phyloP scores from a whole-genome alignment of 1,140 invertebrate genomes.

The Phocides pigmalion region DNA sequence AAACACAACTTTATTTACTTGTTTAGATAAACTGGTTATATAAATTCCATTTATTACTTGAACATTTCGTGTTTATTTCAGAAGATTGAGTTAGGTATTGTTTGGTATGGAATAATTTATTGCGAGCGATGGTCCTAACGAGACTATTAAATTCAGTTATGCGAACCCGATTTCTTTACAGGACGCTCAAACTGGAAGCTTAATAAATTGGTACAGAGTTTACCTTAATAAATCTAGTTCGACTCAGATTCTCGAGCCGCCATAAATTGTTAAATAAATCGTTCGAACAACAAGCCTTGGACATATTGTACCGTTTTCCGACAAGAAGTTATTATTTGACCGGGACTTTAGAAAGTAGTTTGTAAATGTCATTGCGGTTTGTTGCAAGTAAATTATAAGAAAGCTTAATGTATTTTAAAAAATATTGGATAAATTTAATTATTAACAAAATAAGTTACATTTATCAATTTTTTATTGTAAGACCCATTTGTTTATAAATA shows the following conservation, averaged over 20 bases:
- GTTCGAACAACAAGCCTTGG: constrained; percentile 50
- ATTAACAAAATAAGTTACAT: no score
- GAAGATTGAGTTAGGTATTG: constrained; percentile 25
- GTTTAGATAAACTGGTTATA: no score
- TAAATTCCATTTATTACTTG: constrained; percentile 6
- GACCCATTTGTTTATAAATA: no score
- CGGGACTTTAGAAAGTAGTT: constrained; percentile 23
- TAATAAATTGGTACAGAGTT: constrained; percentile 69
- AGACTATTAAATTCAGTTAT: constrained; percentile 53
- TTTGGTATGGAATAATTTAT: constrained; percentile 31
- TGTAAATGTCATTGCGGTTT: constrained; percentile 1
- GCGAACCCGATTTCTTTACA: constrained; percentile 53
- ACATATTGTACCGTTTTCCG: constrained; percentile 39
- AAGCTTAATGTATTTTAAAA: no score
- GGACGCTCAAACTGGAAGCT: constrained; percentile 45
- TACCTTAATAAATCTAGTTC: constrained; percentile 74
- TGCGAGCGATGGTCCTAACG: constrained; percentile 34
- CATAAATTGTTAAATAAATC: constrained; percentile 78
- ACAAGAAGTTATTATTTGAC: constrained; percentile 46
- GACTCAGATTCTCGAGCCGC: constrained; percentile 66
- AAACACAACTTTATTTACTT: no score
- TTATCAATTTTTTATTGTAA: no score
- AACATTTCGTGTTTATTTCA: constrained; percentile 2
- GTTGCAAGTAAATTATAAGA: background rate
- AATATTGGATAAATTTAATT: no score